Conservation (phyloP, 2,113 vertebrate genomes). For the Uropsilus gracilis region DNA sequence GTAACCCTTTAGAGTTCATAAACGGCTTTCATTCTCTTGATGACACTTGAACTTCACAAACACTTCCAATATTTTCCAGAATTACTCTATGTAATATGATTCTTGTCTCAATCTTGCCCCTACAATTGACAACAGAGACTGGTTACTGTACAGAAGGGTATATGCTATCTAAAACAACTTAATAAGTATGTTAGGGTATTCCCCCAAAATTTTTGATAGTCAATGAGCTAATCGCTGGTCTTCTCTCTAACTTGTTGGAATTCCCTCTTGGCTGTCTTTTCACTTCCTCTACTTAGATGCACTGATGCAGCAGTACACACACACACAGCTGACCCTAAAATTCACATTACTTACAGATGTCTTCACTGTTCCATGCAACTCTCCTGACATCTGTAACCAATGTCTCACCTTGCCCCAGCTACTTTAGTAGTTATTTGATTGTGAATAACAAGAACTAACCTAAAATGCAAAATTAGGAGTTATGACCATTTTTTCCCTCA, state of each 20-base stretch:
- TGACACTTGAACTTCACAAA: slow-evolving; percentile 16
- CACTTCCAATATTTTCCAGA: background rate
- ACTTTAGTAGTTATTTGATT: background rate
- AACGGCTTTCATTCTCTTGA: background rate
- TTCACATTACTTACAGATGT: background rate
- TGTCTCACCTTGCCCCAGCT: background rate
- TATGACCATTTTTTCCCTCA: background rate
- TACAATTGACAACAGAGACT: too few relatives aligned
- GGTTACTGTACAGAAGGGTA: background rate
- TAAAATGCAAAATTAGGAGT: background rate
- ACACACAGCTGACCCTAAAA: background rate
- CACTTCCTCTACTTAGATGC: background rate
- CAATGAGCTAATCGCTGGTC: background rate
- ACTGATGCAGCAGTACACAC: background rate
- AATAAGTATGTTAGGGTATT: background rate
- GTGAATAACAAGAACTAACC: background rate
- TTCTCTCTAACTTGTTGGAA: background rate
- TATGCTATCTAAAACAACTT: background rate
- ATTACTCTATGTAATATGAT: background rate
- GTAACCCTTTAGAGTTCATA: background rate
- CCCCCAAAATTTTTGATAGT: background rate
- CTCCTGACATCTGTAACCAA: background rate
- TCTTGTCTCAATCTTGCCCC: too few relatives aligned
- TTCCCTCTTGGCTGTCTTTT: background rate
- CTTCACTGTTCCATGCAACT: background rate